These are phyloP conservation scores for Procavia capensis DNA, from an alignment of 2,113 vertebrate species.

Conservation along the genomic window DNA sequence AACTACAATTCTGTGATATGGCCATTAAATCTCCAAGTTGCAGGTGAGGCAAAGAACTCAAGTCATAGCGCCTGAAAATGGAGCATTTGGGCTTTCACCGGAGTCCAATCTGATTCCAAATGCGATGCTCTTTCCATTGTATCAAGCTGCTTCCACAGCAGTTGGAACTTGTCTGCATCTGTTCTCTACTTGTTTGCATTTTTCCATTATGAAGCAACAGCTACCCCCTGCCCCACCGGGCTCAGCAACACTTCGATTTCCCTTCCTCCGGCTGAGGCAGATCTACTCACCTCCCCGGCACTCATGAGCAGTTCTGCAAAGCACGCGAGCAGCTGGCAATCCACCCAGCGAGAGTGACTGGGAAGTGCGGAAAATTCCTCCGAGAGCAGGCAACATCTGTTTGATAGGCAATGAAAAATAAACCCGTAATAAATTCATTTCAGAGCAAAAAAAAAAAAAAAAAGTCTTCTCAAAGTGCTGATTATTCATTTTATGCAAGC, in stretches of 20 bases:
- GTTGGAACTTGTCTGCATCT: conserved; percentile 70
- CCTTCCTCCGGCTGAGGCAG: conserved; percentile 54
- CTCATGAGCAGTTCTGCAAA: conserved; percentile 65
- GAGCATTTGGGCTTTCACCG: conserved; percentile 37
- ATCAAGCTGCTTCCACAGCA: conserved; percentile 70
- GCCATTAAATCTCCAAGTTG: neutral
- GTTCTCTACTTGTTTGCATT: conserved; percentile 70
- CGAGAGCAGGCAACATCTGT: conserved; percentile 85
- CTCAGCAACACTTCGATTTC: conserved; percentile 51
- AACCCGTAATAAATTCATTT: conserved; percentile 86
- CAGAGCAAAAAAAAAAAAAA: conserved; percentile 81
- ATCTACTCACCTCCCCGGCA: conserved; percentile 65
- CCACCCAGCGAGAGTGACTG: conserved; percentile 81
- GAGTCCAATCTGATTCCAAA: conserved; percentile 27
- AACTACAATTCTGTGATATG: neutral
- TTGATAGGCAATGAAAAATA: conserved; percentile 87
- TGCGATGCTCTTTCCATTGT: conserved; percentile 51
- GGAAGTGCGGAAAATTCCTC: conserved; percentile 81
- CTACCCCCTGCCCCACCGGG: neutral
- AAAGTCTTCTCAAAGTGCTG: conserved; percentile 80
- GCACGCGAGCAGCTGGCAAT: conserved; percentile 81
- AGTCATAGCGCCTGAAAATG: neutral
- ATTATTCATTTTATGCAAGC: conserved; percentile 85
- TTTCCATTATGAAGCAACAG: conserved; percentile 54
- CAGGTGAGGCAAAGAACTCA: neutral